A percentile compares a stretch with the other conserved stretches of the same genome.
Evolutionary conservation across 2,888 invertebrate genomes (phyloP).

Genomic region (Napeogenes sylphis): DNA sequence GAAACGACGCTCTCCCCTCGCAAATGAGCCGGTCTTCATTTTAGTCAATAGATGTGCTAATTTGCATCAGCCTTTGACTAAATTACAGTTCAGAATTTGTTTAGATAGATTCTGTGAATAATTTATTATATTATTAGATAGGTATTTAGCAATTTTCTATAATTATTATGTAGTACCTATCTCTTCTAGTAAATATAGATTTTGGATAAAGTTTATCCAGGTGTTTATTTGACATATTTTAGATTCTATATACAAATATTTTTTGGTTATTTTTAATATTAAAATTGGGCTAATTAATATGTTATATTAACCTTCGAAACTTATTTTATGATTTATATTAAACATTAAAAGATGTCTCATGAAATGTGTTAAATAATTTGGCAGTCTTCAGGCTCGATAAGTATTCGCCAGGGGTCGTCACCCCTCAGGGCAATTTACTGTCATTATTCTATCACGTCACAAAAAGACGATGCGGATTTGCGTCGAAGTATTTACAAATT

Average conservation of each 20-base stretch:
- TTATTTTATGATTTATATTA: no score
- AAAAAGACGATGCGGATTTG: conserved; percentile 56
- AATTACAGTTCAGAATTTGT: conserved; percentile 34
- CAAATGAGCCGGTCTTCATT: conserved; percentile 68
- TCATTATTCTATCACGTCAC: conserved; percentile 53
- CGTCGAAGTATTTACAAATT: conserved; percentile 56
- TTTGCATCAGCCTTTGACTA: conserved; percentile 67
- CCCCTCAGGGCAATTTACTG: conserved; percentile 47
- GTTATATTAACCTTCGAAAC: no score
- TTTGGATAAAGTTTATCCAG: no score
- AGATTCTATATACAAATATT: no score
- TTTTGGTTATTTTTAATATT: no score
- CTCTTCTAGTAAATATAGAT: no score
- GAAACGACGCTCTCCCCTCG: conserved; percentile 59
- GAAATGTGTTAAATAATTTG: conserved; percentile 24
- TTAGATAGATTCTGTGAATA: conserved; percentile 11
- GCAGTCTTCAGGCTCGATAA: conserved; percentile 27
- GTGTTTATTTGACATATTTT: no score
- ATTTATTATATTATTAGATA: neutral
- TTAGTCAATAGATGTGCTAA: conserved; percentile 71
- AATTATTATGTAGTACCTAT: no score
- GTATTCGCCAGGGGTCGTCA: conserved; percentile 34
- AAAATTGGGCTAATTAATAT: no score
- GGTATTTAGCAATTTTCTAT: no score
- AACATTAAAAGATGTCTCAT: neutral